phyloP scores from a whole-genome alignment of 1,140 invertebrate species.

The Drosophila kohkoa region DNA sequence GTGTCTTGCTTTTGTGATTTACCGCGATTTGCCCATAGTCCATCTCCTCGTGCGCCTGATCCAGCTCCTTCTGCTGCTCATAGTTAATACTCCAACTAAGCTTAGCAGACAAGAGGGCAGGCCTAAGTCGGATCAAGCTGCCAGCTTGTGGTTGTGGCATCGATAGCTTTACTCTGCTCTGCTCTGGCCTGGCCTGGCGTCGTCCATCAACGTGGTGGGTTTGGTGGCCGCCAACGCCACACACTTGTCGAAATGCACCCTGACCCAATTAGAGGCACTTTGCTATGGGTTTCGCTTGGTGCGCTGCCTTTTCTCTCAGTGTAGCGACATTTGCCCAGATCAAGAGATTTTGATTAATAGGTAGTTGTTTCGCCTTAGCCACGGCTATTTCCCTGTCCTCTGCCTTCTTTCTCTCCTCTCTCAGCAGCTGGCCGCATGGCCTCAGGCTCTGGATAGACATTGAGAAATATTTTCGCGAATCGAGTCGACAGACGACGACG shows the following conservation, averaged over 20 bases:
- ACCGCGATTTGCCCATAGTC: constrained; percentile 56
- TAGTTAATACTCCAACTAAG: constrained; percentile 19
- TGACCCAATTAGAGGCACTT: constrained; percentile 51
- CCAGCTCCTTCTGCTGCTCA: neutral
- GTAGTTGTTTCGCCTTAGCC: constrained; percentile 58
- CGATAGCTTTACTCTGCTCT: constrained; percentile 18
- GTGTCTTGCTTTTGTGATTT: constrained; percentile 78
- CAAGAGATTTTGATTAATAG: constrained; percentile 84
- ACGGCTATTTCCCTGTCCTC: neutral
- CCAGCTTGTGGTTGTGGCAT: constrained; percentile 40
- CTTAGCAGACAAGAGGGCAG: constrained; percentile 22
- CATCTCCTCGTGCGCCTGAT: no score
- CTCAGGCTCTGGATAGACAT: constrained; percentile 65
- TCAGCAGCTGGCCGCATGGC: constrained; percentile 12
- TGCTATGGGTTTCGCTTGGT: neutral
- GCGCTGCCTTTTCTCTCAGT: constrained; percentile 57
- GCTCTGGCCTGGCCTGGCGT: constrained; percentile 6
- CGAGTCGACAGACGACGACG: constrained; percentile 68
- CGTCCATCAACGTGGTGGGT: constrained; percentile 77
- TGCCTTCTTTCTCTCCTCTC: constrained; percentile 1
- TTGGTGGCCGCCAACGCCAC: constrained; percentile 61
- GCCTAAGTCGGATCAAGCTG: neutral
- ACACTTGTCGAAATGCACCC: constrained; percentile 58
- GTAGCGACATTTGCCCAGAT: constrained; percentile 68
- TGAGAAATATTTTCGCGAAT: constrained; percentile 81